These are phyloP conservation scores for Ypsolopha scabrella DNA, from an alignment of 2,888 invertebrate genomes.

Conservation along the genomic window DNA sequence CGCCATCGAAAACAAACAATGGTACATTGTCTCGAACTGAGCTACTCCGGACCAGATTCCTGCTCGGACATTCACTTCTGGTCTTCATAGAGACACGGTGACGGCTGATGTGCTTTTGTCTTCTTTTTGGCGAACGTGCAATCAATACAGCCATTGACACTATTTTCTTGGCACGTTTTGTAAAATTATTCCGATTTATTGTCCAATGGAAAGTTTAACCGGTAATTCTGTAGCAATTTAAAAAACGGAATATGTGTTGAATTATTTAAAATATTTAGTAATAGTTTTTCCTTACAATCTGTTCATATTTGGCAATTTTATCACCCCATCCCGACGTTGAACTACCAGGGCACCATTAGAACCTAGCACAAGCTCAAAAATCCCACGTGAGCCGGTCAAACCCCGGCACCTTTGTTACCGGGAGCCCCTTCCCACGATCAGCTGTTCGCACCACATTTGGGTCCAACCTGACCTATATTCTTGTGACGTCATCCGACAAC, in stretches of 20 bases:
- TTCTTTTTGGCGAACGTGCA: too few species aligned
- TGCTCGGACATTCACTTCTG: conserved; percentile 17
- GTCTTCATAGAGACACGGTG: neutral
- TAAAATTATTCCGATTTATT: too few species aligned
- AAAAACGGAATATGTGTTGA: too few species aligned
- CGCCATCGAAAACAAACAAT: conserved; percentile 47
- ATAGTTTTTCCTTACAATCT: too few species aligned
- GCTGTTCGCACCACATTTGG: conserved; percentile 58
- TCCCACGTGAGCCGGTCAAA: neutral
- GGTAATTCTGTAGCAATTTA: too few species aligned
- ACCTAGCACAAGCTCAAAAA: neutral
- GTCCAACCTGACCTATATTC: conserved; percentile 62
- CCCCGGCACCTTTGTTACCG: neutral
- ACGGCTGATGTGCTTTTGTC: neutral
- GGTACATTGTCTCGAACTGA: conserved; percentile 35
- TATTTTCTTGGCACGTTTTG: too few species aligned
- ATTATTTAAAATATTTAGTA: too few species aligned
- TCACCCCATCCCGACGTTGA: neutral
- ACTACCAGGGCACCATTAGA: neutral
- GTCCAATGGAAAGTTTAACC: too few species aligned
- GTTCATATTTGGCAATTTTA: too few species aligned
- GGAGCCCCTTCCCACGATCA: conserved; percentile 46
- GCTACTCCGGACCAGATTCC: conserved; percentile 10
- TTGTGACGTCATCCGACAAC: conserved; percentile 61
- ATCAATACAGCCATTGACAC: too few species aligned